Evolutionary conservation across 1,140 invertebrate species (phyloP), one percentile per base, ranked within the genome.

Genomic region (Diabrotica virgifera): DNA sequence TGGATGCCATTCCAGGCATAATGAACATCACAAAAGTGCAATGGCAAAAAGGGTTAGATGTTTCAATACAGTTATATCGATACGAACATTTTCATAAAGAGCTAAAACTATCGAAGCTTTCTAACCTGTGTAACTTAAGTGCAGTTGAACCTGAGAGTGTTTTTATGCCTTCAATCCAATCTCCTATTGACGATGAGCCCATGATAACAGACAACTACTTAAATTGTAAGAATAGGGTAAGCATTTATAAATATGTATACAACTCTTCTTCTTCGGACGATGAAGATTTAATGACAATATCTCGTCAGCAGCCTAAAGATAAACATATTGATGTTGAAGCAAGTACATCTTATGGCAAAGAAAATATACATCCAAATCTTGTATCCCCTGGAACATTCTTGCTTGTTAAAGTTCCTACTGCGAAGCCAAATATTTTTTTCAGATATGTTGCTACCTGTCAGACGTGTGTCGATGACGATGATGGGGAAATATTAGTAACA

Each of bases 11-110:
- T 11, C 69, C 70, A 53, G 72, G 73, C 64, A 71, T 75, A 8
- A 73, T 73, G 69, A 64, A 74, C 52, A 68, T 75, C 37, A 73
- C 73, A 74, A 62, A 69, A 64, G 37, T n/a, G 14, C 62, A 63
- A 67, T 71, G 24, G 24, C 24, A 24, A 24, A 24, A 24, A 24
- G 24, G 24, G 24, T 24, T 24, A 24, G 24, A 24, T n/a, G 68
- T 73, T 58, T 10, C n/a, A 59, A 70, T 74, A 57, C 5, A 68
- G 73, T 36, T 66, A 62, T 72, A 72, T 51, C 69, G 56, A 69
- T 58, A 71, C 53, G 65, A 71, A 53, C 58, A 46, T 70, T 67
- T 73, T 67, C 35, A 64, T 10, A 70, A 70, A 65, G 53, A 70
- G 38, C 54, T 72, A 53, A 70, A 70, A 73, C 12, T 71, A 14